Percentiles rank a stretch among this genome's conserved stretches.
Conservation (phyloP, 1,140 invertebrate species). For the Saccostrea cuccullata region DNA sequence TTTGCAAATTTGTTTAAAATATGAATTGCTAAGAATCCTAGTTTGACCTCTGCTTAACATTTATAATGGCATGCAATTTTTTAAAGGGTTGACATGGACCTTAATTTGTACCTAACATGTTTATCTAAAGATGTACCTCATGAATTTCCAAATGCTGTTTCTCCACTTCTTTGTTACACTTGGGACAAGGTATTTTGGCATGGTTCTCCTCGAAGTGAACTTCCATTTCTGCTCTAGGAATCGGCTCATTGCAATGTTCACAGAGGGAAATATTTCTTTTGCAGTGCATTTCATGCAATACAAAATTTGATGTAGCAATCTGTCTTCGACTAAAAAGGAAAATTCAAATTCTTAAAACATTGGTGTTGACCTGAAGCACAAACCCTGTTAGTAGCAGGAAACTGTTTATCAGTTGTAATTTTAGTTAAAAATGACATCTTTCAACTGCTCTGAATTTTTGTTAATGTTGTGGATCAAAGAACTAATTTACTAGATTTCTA, state of each 20-base stretch:
- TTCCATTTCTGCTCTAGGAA: constrained; percentile 76
- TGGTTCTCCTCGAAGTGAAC: constrained; percentile 78
- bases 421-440: too few relatives aligned
- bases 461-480: too few relatives aligned
- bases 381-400: too few relatives aligned
- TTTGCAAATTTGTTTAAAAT: too few relatives aligned
- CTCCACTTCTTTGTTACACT: constrained; percentile 77
- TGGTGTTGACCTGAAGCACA: too few relatives aligned
- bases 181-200: constrained; percentile 75
- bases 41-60: not conserved
- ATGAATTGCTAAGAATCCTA: too few relatives aligned
- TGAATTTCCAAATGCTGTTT: constrained; percentile 77
- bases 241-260: constrained; percentile 78
- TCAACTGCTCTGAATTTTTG: too few relatives aligned
- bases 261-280: constrained; percentile 79
- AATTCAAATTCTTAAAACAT: too few relatives aligned
- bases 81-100: not conserved
- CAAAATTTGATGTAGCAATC: constrained; percentile 77
- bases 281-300: constrained; percentile 80
- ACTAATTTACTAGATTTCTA: too few relatives aligned
- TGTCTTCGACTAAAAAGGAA: constrained; percentile 76
- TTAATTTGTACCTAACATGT: not conserved
- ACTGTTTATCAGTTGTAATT: too few relatives aligned
- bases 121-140: constrained; percentile 73
- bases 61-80: not conserved